Conservation (phyloP, 1,140 invertebrate species). For the Steinernema khuongi region DNA sequence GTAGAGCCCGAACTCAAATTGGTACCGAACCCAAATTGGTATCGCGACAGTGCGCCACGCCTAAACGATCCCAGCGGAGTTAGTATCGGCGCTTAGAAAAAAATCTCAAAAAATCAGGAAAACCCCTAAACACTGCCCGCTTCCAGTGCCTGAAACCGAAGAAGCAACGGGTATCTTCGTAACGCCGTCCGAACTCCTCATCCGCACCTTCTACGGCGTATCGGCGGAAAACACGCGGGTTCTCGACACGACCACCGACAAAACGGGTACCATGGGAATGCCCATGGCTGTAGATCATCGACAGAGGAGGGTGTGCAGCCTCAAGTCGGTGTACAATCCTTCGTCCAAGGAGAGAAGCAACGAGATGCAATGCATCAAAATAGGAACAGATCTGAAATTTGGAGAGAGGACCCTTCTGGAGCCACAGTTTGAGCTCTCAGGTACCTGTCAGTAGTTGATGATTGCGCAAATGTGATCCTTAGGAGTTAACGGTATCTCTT, state of each 20-base stretch:
- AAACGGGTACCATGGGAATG: neutral
- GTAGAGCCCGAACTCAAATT: no score
- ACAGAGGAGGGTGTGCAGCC: neutral
- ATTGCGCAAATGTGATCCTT: neutral
- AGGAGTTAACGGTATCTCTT: neutral
- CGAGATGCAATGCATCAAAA: neutral
- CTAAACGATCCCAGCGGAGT: no score
- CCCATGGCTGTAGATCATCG: neutral
- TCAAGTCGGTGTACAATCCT: neutral
- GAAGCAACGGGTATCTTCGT: conserved; percentile 7
- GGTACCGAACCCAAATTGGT: no score
- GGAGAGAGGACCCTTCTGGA: neutral
- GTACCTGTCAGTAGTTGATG: neutral
- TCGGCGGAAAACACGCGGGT: neutral
- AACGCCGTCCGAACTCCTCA: neutral
- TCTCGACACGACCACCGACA: neutral
- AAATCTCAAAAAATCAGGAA: neutral
- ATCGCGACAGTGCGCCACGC: no score
- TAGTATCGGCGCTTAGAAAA: neutral
- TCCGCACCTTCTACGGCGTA: neutral
- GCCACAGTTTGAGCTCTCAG: conserved; percentile 2
- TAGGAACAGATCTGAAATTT: neutral
- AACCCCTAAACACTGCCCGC: neutral
- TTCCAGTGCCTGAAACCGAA: conserved; percentile 5
- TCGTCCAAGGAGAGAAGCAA: neutral